A percentile compares a stretch with the other conserved stretches of the same genome.
These are phyloP conservation scores for Leptinotarsa tumamoca DNA, from an alignment of 2,888 invertebrate species.

Conservation along the genomic window DNA sequence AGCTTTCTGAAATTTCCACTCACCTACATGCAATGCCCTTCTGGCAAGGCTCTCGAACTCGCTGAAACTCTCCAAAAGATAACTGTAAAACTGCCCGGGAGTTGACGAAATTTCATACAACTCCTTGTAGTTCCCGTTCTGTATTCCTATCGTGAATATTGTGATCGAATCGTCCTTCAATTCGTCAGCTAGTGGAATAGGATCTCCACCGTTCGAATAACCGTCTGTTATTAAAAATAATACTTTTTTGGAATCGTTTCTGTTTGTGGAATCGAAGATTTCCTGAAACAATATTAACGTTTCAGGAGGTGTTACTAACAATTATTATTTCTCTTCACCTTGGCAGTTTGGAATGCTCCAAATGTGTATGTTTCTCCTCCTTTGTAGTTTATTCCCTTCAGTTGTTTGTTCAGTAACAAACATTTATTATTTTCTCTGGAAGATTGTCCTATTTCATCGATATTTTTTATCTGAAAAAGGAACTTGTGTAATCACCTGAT, in stretches of 20 bases:
- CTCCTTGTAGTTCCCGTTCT: constrained; percentile 75
- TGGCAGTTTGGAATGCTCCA: constrained; percentile 75
- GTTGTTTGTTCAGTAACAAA: constrained; percentile 71
- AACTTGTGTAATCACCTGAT: too few species aligned
- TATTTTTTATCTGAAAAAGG: constrained; percentile 58
- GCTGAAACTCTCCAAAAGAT: constrained; percentile 75
- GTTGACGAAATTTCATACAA: constrained; percentile 74
- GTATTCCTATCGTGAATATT: constrained; percentile 73
- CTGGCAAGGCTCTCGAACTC: constrained; percentile 78
- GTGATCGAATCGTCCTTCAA: constrained; percentile 70
- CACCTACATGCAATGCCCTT: constrained; percentile 76
- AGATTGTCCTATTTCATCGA: constrained; percentile 73
- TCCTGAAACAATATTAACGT: constrained; percentile 59
- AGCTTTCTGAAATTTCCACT: constrained; percentile 34
- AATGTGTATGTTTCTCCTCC: constrained; percentile 79
- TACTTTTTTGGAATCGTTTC: constrained; percentile 70
- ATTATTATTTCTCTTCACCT: constrained; percentile 59
- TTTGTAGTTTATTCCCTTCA: constrained; percentile 72
- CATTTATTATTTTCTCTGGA: constrained; percentile 73
- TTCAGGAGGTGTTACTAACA: background rate
- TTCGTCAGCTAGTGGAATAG: constrained; percentile 71
- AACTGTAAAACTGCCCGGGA: constrained; percentile 74
- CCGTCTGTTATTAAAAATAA: constrained; percentile 79
- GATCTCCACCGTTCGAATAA: constrained; percentile 78
- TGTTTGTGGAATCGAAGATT: constrained; percentile 64